A percentile compares a stretch with the other conserved stretches of the same genome.
phyloP scores from a whole-genome alignment of 2,113 vertebrate genomes.

The Varanus salvator region DNA sequence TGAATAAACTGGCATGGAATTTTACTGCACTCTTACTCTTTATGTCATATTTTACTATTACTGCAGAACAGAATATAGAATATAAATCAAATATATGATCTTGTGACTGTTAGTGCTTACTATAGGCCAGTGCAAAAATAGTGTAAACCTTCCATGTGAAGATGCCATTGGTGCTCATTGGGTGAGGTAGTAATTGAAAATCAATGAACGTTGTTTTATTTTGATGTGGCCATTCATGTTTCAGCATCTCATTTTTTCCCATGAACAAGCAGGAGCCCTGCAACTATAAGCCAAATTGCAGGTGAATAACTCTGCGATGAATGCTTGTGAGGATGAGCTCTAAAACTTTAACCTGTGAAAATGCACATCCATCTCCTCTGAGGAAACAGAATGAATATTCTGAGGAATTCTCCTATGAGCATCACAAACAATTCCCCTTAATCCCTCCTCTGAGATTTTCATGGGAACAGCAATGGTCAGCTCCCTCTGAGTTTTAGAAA shows the following conservation, averaged over 20 bases:
- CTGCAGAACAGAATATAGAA: not conserved
- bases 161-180: not conserved
- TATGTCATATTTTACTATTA: not conserved
- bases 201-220: not conserved
- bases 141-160: not conserved
- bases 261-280: not conserved
- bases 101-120: not conserved
- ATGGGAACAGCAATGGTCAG: conserved; percentile 54
- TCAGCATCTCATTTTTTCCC: not conserved
- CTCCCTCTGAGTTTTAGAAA: conserved; percentile 67
- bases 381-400: conserved; percentile 62
- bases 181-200: not conserved
- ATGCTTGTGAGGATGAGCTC: not conserved
- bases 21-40: not conserved
- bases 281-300: not conserved
- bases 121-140: not conserved
- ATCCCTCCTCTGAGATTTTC: conserved; percentile 59
- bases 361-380: conserved; percentile 57
- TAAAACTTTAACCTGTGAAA: conserved; percentile 38
- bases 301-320: not conserved
- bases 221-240: not conserved
- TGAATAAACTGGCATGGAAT: not conserved
- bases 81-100: not conserved
- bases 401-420: conserved; percentile 63
- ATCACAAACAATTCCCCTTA: conserved; percentile 65